phyloP scores from a whole-genome alignment of 2,888 invertebrate species.

The Nephrocerus scutellatus region DNA sequence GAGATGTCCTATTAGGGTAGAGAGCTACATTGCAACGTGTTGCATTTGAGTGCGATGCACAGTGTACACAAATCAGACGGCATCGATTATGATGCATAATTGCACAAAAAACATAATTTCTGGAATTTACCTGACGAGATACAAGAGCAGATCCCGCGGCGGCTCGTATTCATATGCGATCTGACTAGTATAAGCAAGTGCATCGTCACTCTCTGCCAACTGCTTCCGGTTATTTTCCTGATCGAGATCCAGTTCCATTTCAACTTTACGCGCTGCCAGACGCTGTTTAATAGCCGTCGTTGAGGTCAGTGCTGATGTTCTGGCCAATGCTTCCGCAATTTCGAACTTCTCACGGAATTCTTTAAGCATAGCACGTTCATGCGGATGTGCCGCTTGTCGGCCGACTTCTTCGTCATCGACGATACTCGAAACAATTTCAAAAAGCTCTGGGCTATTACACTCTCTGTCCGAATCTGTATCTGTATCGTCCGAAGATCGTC shows the following conservation, averaged over 20 bases:
- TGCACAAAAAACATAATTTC: not conserved
- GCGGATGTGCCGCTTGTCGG: slow-evolving; percentile 17
- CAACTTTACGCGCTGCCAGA: slow-evolving; percentile 52
- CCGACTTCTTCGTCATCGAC: slow-evolving; percentile 16
- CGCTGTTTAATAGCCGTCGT: slow-evolving; percentile 51
- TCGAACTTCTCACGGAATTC: slow-evolving; percentile 49
- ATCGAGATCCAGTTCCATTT: slow-evolving; percentile 51
- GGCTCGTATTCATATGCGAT: slow-evolving; percentile 50
- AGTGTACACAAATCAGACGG: slow-evolving; percentile 1
- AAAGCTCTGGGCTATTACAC: slow-evolving; percentile 15
- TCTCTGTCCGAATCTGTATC: slow-evolving; percentile 16
- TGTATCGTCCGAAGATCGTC: slow-evolving; percentile 11
- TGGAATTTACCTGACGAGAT: slow-evolving; percentile 56
- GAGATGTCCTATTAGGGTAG: slow-evolving; percentile 16
- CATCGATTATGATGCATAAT: slow-evolving; percentile 3
- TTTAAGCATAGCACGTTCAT: slow-evolving; percentile 31
- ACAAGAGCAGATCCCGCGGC: slow-evolving; percentile 56
- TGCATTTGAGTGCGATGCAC: not conserved
- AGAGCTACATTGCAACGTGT: slow-evolving; percentile 8
- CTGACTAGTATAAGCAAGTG: slow-evolving; percentile 26
- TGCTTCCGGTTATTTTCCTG: not conserved
- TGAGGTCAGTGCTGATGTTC: slow-evolving; percentile 54
- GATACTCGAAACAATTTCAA: slow-evolving; percentile 16
- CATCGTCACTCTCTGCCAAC: slow-evolving; percentile 7
- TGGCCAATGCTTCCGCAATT: slow-evolving; percentile 55